phyloP scores from a whole-genome alignment of 2,113 vertebrate species.

The Daphoenositta chrysoptera region DNA sequence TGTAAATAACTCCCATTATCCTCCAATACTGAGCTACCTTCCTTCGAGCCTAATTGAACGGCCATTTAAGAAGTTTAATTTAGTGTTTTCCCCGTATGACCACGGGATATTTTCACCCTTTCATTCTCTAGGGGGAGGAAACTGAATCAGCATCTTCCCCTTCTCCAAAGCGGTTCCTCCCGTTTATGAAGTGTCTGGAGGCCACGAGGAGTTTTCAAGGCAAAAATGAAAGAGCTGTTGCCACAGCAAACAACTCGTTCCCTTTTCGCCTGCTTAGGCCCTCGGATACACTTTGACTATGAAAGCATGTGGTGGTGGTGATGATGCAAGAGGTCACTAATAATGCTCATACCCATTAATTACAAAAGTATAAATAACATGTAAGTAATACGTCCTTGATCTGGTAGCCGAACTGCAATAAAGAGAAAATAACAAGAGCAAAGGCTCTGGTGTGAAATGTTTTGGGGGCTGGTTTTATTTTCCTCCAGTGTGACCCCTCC shows the following conservation, averaged over 20 bases:
- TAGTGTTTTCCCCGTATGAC: conserved; percentile 1
- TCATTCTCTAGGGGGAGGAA: neutral
- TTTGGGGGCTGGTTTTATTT: neutral
- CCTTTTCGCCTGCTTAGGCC: neutral
- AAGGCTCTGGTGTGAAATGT: neutral
- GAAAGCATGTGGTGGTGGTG: neutral
- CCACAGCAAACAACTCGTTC: conserved; percentile 29
- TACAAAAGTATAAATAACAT: neutral
- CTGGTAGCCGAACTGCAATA: neutral
- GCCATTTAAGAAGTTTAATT: neutral
- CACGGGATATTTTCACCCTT: neutral
- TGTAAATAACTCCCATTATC: conserved; percentile 18
- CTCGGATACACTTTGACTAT: neutral
- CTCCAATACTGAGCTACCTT: neutral
- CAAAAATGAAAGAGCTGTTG: conserved; percentile 1
- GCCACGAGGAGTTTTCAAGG: neutral
- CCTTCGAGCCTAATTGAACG: neutral
- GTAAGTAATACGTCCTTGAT: neutral
- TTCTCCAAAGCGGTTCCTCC: neutral
- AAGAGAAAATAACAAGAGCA: neutral
- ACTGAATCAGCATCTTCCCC: conserved; percentile 33
- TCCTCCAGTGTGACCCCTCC: neutral
- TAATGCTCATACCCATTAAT: conserved; percentile 5
- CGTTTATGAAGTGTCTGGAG: neutral
- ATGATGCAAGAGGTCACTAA: conserved; percentile 13